Base-by-base conservation (phyloP, 2,888 invertebrate genomes). In the Drosophila seclusa region DNA sequence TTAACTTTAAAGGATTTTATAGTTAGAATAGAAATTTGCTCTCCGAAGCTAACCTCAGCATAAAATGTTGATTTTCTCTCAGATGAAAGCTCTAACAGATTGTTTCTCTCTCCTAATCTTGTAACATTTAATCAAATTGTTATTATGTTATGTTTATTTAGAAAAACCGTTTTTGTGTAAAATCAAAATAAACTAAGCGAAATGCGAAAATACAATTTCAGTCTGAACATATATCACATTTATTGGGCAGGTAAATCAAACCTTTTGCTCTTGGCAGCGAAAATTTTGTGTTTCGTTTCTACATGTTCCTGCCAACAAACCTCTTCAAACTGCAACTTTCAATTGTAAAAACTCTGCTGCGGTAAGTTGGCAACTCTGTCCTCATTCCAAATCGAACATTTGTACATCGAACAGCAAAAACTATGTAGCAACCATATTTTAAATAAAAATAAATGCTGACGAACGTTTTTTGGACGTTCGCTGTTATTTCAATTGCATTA, bases 11-110 rank as follows among this genome's bases (percentile, higher is more conserved):
- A 68, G 31, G 57, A 74, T 78, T 80, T 80, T 76, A 72, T 80
- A 88, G 69, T 72, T 76, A 85, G 80, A 66, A 76, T 82, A 77
- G 80, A 76, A 74, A 75, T 83, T 85, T 88, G 89, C 89, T 85
- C 87, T 86, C 89, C 78, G 75, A 81, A 79, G 68, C 65, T 73
- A 68, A 78, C 68, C 71, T 70, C 78, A 87, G 76, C 60, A 70
- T 68, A 74, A 68, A 63, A 73, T 69, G 71, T 83, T 86, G 67
- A 76, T 76, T 85, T 76, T 73, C 86, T 84, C 88, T 87, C 86
- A 72, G 73, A 73, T 73, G 64, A 82, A 79, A 78, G 86, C 78
- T 85, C 73, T 74, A 76, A 63, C 54, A 74, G 74, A 74, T 70
- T 74, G 74, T 83, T 73, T 71, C 75, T 80, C 83, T 88, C 88